Evolutionary conservation across 37 sponge, comb jelly and placozoan species (phyloP).

Genomic region (Spongia lamella): DNA sequence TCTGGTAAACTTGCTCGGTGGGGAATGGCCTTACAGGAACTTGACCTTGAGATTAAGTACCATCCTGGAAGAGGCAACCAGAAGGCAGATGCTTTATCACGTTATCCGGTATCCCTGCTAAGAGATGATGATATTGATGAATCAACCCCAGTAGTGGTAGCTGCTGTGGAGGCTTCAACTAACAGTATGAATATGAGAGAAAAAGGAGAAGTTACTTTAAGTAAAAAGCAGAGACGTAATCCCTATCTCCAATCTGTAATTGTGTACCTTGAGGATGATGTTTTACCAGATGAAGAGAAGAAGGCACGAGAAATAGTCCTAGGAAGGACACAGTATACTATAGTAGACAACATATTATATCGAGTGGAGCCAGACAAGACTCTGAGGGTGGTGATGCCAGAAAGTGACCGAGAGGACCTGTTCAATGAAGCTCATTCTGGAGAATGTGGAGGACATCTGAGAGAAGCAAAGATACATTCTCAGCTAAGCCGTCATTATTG

Average conservation of each 20-base stretch:
- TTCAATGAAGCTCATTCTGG: constrained; percentile 53
- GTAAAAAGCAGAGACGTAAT: constrained; percentile 20
- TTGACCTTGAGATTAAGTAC: constrained; percentile 26
- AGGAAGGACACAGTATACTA: constrained; percentile 11
- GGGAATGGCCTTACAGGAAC: constrained; percentile 57
- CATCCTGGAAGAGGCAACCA: constrained; percentile 45
- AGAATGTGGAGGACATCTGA: constrained; percentile 37
- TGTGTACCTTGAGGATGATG: constrained; percentile 26
- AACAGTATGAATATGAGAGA: no score
- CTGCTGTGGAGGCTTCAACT: not conserved
- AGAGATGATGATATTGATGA: not conserved
- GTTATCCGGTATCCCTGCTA: constrained; percentile 30
- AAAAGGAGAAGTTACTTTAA: not conserved
- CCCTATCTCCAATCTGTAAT: constrained; percentile 6
- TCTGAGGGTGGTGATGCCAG: constrained; percentile 41
- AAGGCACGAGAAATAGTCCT: constrained; percentile 11
- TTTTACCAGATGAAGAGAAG: constrained; percentile 36
- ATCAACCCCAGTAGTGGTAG: not conserved
- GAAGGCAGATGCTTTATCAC: constrained; percentile 51
- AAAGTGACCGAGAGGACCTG: constrained; percentile 7
- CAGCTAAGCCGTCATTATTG: constrained; percentile 43
- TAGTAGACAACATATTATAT: constrained; percentile 44
- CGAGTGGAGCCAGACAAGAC: constrained; percentile 46
- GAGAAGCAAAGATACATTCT: constrained; percentile 41
- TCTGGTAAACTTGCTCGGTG: constrained; percentile 64